These are phyloP conservation scores for Planococcus citri DNA, from an alignment of 1,140 invertebrate species.

Conservation along the genomic window DNA sequence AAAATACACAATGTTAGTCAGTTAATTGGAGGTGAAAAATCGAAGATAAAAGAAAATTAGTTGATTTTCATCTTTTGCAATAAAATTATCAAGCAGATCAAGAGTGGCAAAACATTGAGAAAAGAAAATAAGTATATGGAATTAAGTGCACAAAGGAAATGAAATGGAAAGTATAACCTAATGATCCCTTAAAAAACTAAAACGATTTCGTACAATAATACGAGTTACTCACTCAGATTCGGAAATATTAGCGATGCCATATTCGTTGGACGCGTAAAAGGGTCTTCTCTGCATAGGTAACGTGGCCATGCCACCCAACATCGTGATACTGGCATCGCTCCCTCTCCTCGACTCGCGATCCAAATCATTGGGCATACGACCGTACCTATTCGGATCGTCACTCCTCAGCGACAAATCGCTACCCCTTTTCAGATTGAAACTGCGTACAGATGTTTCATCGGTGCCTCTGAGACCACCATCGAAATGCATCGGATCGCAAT, in stretches of 20 bases:
- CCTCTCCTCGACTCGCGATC: conserved; percentile 23
- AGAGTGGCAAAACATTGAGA: too few relatives aligned
- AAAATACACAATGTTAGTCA: too few relatives aligned
- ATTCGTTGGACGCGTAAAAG: conserved; percentile 25
- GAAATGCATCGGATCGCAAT: background rate
- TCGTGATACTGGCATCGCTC: background rate
- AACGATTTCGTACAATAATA: background rate
- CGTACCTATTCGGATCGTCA: background rate
- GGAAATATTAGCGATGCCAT: conserved; percentile 31
- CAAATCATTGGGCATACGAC: background rate
- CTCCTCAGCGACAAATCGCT: background rate
- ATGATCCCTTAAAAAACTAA: background rate
- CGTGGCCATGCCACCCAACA: background rate
- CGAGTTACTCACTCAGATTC: conserved; percentile 40
- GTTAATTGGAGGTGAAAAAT: too few relatives aligned
- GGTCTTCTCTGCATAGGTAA: conserved; percentile 24
- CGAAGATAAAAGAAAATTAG: too few relatives aligned
- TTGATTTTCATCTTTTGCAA: too few relatives aligned
- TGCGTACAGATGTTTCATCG: background rate
- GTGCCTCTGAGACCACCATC: background rate
- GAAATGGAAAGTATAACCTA: too few relatives aligned
- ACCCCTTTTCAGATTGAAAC: background rate
- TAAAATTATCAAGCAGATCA: too few relatives aligned
- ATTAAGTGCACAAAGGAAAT: too few relatives aligned
- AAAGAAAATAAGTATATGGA: too few relatives aligned